Conservation (phyloP, 2,113 vertebrate genomes). For the Elephas maximus region DNA sequence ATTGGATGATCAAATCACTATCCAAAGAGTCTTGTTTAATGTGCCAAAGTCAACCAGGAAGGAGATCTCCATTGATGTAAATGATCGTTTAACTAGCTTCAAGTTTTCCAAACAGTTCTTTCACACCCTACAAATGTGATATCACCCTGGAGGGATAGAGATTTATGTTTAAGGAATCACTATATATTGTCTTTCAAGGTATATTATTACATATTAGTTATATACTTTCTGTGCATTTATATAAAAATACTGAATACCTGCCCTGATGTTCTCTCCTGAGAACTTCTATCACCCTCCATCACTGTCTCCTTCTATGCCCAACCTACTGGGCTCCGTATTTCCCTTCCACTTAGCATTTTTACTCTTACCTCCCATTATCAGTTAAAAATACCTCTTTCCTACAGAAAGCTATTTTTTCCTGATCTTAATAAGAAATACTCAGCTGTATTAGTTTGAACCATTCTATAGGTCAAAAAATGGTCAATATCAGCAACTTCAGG, state of each 20-base stretch:
- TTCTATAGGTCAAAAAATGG: constrained; percentile 31
- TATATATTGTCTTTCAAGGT: not conserved
- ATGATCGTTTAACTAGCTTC: not conserved
- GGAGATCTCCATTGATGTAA: not conserved
- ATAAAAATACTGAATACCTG: not conserved
- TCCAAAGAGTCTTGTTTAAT: not conserved
- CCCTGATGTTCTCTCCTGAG: not conserved
- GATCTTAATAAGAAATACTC: constrained; percentile 4
- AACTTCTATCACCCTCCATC: constrained; percentile 42
- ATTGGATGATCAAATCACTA: not conserved
- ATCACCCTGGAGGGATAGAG: not conserved
- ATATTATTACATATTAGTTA: not conserved
- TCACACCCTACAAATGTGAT: not conserved
- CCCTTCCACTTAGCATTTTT: not conserved
- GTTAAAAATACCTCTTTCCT: not conserved
- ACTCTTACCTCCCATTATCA: not conserved
- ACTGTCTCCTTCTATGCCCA: not conserved
- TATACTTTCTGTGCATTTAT: not conserved
- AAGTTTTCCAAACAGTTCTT: not conserved
- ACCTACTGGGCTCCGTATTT: not conserved
- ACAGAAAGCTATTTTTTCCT: not conserved
- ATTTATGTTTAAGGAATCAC: not conserved
- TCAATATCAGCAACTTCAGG: constrained; percentile 26
- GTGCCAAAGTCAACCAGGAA: not conserved
- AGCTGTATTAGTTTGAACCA: constrained; percentile 24